Base-by-base conservation (phyloP, 2,888 invertebrate genomes). In the Melieria picta region DNA sequence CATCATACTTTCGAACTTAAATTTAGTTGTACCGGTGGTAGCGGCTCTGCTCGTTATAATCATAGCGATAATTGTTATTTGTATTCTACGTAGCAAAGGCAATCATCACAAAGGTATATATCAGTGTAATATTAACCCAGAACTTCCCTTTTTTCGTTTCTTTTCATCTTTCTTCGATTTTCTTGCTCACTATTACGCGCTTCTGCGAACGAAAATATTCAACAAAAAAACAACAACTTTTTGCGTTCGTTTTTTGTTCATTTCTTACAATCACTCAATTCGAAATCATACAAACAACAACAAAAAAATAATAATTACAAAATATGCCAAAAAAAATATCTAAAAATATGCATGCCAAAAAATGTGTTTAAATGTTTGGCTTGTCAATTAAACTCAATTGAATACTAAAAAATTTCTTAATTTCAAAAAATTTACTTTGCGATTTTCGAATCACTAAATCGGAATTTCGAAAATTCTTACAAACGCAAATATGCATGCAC, bases 21-120 rank as follows among this genome's bases (percentile, higher is more conserved):
- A 96, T 90, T 92, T 97, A 85, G 94, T 97, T 89, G 94, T 97
- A 83, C 97, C 97, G 71, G 94, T 97, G 82, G 94, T 95, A 86
- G 95, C 96, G 79, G 95, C 96, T 81, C 90, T 95, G 81, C 91
- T 97, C 84, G 96, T 97, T 89, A 94, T 96, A 88, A 93, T 97
- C 87, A 94, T 96, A 88, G 96, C 96, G 83, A 92, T 96, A 86
- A 92, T 95, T 87, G 95, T 97, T 87, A 95, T 96, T 86, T 96
- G 95, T 91, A 94, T 95, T 83, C 92, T 96, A 81, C 92, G 93
- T 84, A 94, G 95, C 85, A 93, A 94, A 87, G 91, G 94, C 89
- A 91, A 92, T 86, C 92, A 91, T 82, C 92, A 93, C 87, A 95
- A 94, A 93, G 94, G 95, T 93, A 87, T 92, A 88, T 88, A 86